phyloP scores from a whole-genome alignment of 2,113 vertebrate genomes.

The Tychaedon coryphoeus region DNA sequence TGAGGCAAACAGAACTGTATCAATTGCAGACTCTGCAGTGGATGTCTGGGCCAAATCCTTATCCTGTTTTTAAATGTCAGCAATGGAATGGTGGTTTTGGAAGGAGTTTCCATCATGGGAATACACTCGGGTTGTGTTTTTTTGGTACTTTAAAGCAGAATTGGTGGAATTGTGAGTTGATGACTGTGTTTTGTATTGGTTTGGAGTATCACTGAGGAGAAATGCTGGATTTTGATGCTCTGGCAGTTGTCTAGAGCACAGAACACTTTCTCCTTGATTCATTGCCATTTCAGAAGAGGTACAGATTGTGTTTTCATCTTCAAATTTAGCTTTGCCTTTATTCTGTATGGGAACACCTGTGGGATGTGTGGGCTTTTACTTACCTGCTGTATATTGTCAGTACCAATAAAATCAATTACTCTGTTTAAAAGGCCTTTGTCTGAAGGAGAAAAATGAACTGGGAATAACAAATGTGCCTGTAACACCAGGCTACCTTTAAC shows the following conservation, averaged over 20 bases:
- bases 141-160: not conserved
- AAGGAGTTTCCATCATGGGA: not conserved
- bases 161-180: not conserved
- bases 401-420: slow-evolving; percentile 3
- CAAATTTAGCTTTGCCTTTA: not conserved
- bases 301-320: not conserved
- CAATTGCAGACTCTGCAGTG: not conserved
- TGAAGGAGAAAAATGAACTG: not conserved
- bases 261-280: not conserved
- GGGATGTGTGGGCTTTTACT: not conserved
- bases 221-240: not conserved
- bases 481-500: not conserved
- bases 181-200: not conserved
- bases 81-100: not conserved
- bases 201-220: not conserved
- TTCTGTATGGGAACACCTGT: not conserved
- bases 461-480: not conserved
- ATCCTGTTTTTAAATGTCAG: not conserved
- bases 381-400: not conserved
- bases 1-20: not conserved
- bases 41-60: not conserved
- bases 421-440: not conserved
- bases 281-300: not conserved
- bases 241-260: not conserved
- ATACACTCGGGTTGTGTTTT: not conserved